Evolutionary conservation across 1,140 invertebrate genomes (phyloP), one percentile per base, ranked within the genome.

Genomic region (Fopius arisanus): DNA sequence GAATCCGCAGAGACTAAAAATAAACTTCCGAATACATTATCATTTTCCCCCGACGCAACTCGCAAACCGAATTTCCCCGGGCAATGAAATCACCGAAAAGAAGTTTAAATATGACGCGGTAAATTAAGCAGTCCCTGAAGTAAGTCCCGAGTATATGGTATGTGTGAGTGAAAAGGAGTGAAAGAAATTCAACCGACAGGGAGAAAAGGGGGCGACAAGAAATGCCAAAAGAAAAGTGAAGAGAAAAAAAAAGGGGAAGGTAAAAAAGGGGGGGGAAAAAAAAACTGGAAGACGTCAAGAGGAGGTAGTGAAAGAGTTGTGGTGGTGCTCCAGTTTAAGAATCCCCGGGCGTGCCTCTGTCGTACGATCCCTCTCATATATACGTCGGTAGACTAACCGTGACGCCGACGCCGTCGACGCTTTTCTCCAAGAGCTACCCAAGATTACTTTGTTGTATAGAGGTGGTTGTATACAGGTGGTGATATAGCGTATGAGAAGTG

Each of bases 321-420:
- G 70, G 59, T 72, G 70, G 70, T 66, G 71, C 41, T 54, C 63
- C 59, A 73, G 71, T 73, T 73, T 73, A 33, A 67, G 65, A 73
- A 67, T 67, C 66, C 65, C 71, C 71, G 41, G 71, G 65, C 71
- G 10, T 26, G 54, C 10, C 2, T 26, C 54, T 59, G 54, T 59
- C 19, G 54, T 59, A 23, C 7, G 23, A 59, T 9, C 19, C 10
- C 54, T 23, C 54, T 12, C 43, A 51, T 51, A 21, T 19, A 51
- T 51, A 51, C 19, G 19, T 16, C n/a, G 43, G 43, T 51, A 51
- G 43, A 51, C 43, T 51, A 51, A 51, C 43, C 43, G 43, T 51
- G 43, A 51, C 43, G 43, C 43, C 43, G 43, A 19, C 43, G 43
- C 19, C 19, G 43, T 19, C 43, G 43, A 51, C 43, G 43, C 43